Conservation (phyloP, 2,113 vertebrate species). For the Sylvietta virens region DNA sequence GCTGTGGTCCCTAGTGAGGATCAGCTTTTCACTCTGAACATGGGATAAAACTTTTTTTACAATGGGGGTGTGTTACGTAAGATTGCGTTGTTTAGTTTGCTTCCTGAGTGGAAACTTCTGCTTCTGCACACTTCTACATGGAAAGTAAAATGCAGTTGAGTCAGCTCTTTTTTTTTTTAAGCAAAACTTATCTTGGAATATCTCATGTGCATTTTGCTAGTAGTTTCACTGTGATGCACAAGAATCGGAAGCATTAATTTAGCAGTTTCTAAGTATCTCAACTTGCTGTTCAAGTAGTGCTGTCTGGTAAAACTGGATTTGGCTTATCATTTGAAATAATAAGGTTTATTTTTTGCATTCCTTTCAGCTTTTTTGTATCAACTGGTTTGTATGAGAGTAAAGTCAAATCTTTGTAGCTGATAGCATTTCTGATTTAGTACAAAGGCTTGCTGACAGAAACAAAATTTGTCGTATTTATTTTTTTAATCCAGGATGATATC, state of each 20-base stretch:
- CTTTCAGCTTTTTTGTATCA: not conserved
- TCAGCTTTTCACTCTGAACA: not conserved
- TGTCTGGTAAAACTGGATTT: not conserved
- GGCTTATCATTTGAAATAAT: not conserved
- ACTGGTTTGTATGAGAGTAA: not conserved
- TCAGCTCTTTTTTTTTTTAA: slow-evolving; percentile 8
- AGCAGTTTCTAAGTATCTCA: not conserved
- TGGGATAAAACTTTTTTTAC: not conserved
- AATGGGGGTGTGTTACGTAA: not conserved
- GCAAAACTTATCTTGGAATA: not conserved
- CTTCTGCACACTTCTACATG: not conserved
- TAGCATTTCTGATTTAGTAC: slow-evolving; percentile 31
- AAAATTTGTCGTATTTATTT: slow-evolving; percentile 59
- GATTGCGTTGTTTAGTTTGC: not conserved
- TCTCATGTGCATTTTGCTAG: not conserved
- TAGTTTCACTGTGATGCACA: not conserved
- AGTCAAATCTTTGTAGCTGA: not conserved
- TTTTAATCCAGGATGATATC: slow-evolving; percentile 64
- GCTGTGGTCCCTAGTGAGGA: not conserved
- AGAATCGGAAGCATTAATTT: slow-evolving; percentile 1
- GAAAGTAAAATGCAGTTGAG: slow-evolving; percentile 40
- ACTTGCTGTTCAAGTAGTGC: not conserved
- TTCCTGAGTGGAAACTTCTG: slow-evolving; percentile 50
- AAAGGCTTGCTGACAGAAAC: slow-evolving; percentile 48
- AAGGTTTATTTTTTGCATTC: not conserved